phyloP scores from a whole-genome alignment of 2,888 invertebrate genomes.

The Scaptomyza flava region DNA sequence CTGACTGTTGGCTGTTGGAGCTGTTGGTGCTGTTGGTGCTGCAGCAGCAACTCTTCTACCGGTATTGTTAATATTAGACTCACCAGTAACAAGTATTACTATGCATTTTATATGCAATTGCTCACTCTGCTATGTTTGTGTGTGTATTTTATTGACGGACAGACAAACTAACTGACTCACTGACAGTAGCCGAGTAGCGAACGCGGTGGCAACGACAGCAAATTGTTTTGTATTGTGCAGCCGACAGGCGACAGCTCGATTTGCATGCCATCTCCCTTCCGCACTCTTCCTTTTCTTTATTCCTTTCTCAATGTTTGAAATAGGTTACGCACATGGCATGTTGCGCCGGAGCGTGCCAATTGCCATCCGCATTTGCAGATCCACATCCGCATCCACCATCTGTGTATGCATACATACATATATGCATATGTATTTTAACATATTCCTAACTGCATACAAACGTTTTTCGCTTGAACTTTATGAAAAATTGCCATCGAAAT shows the following conservation, averaged over 20 bases:
- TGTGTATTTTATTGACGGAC: conserved; percentile 56
- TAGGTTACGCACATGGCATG: conserved; percentile 74
- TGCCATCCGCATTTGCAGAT: conserved; percentile 42
- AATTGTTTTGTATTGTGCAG: conserved; percentile 76
- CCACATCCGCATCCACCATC: conserved; percentile 27
- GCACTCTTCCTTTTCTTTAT: conserved; percentile 21
- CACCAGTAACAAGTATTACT: conserved; percentile 67
- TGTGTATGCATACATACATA: neutral
- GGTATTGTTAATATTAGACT: conserved; percentile 74
- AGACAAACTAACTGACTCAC: conserved; percentile 47
- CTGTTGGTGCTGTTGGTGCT: conserved; percentile 40
- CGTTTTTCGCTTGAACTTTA: conserved; percentile 40
- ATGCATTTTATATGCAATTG: conserved; percentile 75
- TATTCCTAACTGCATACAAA: conserved; percentile 16
- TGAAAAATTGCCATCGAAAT: conserved; percentile 53
- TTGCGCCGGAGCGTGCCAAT: conserved; percentile 65
- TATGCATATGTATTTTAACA: conserved; percentile 6
- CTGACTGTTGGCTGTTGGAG: conserved; percentile 46
- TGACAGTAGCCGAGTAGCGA: conserved; percentile 22
- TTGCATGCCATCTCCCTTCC: conserved; percentile 56
- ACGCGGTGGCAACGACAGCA: conserved; percentile 56
- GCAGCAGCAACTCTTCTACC: conserved; percentile 40
- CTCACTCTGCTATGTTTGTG: neutral
- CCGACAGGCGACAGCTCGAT: conserved; percentile 72
- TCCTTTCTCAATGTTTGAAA: conserved; percentile 47